phyloP scores from a whole-genome alignment of 2,888 invertebrate genomes.

The Drosophila ustulata region DNA sequence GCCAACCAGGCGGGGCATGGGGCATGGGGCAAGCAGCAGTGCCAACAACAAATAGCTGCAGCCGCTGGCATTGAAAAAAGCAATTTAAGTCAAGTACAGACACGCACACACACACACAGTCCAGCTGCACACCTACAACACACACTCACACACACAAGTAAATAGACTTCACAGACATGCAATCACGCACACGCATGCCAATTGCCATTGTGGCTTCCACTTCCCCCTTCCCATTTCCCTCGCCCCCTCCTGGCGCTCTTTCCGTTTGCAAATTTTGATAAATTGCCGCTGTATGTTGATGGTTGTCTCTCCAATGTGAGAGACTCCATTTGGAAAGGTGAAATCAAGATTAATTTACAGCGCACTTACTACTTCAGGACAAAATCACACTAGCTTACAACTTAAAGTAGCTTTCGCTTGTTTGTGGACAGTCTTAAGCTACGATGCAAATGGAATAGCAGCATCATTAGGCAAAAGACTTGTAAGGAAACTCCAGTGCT shows the following conservation, averaged over 20 bases:
- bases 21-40: neutral
- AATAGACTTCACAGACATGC: slow-evolving; percentile 25
- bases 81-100: slow-evolving; percentile 77
- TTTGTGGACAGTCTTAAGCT: neutral
- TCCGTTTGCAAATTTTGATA: slow-evolving; percentile 74
- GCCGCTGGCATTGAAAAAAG: slow-evolving; percentile 80
- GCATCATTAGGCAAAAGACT: neutral
- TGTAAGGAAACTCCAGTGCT: neutral
- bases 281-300: slow-evolving; percentile 72
- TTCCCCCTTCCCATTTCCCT: neutral
- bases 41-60: slow-evolving; percentile 55
- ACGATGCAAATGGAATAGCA: neutral
- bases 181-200: slow-evolving; percentile 64
- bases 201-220: slow-evolving; percentile 52
- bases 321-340: slow-evolving; percentile 51
- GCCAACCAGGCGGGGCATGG: slow-evolving; percentile 33
- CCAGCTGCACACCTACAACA: slow-evolving; percentile 20
- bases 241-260: neutral
- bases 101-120: slow-evolving; percentile 26
- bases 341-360: slow-evolving; percentile 78
- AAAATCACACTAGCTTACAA: slow-evolving; percentile 12
- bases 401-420: neutral
- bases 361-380: neutral
- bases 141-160: neutral
- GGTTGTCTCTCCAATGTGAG: slow-evolving; percentile 42